These are phyloP conservation scores for Mus musculus DNA, from an alignment of 2,113 vertebrate species.

Conservation along the genomic window GRCm39 chr2:73261501-73262000, in stretches of 20 bases:
- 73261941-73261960: conserved; percentile 4
- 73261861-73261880: conserved; percentile 49
- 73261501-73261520: background rate
- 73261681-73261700: background rate
- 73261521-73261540: conserved; percentile 50
- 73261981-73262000: conserved; percentile 53
- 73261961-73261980: conserved; percentile 41
- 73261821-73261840: background rate
- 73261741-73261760: background rate
- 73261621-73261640: conserved; percentile 69
- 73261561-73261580: conserved; percentile 39
- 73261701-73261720: background rate
- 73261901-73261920: conserved; percentile 35
- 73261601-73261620: conserved; percentile 31
- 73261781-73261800: conserved; percentile 28
- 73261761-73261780: conserved; percentile 35
- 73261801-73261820: conserved; percentile 70
- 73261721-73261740: conserved; percentile 59
- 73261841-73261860: conserved; percentile 28
- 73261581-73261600: background rate
- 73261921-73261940: conserved; percentile 33
- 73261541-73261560: conserved; percentile 33
- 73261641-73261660: background rate
- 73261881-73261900: conserved; percentile 11
- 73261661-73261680: background rate